Percentiles rank a stretch among this genome's conserved stretches.
Conservation (phyloP, 2,113 vertebrate genomes). For the Pungitius pungitius region DNA sequence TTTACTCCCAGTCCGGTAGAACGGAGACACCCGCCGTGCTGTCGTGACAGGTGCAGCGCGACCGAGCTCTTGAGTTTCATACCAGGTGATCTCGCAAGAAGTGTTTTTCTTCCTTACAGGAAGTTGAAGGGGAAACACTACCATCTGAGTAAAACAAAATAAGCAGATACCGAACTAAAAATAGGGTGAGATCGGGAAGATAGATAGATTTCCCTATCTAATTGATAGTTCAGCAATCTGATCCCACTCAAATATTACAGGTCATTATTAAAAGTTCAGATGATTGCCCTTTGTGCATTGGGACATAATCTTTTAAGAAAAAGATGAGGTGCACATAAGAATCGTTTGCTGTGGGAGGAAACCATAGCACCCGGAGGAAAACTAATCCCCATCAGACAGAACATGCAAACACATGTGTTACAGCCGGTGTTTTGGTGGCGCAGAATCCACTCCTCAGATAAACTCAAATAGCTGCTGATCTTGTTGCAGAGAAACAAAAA, state of each 20-base stretch:
- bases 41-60: too few species aligned
- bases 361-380: not conserved
- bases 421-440: conserved; percentile 1
- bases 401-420: not conserved
- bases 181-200: too few species aligned
- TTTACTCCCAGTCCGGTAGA: too few species aligned
- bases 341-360: not conserved
- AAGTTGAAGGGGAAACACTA: too few species aligned
- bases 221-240: not conserved
- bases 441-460: not conserved
- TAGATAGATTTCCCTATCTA: not conserved
- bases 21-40: too few species aligned
- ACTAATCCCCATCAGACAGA: not conserved
- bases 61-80: too few species aligned
- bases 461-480: conserved; percentile 18
- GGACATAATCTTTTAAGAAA: not conserved
- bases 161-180: too few species aligned
- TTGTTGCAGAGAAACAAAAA: conserved; percentile 6
- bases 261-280: not conserved
- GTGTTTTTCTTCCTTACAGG: too few species aligned
- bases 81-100: too few species aligned
- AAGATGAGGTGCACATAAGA: not conserved
- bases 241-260: not conserved
- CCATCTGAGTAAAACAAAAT: too few species aligned
- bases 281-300: not conserved